Conservation (phyloP, 2,797 vertebrate genomes). For the Alectoris magna region DNA sequence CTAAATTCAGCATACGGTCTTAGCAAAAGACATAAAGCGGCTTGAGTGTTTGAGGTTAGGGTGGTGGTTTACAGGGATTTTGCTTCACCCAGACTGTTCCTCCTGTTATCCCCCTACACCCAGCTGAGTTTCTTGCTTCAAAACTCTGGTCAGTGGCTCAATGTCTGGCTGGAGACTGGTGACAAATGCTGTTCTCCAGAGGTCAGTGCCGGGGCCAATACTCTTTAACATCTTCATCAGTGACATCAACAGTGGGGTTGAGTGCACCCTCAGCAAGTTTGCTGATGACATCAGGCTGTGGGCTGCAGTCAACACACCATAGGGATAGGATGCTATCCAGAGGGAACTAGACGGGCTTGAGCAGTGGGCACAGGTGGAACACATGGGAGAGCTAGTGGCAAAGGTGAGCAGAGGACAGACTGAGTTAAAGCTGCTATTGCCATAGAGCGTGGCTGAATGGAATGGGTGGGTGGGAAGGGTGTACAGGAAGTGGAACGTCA, state of each 20-base stretch:
- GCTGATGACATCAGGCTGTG: too few species aligned
- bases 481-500: not conserved
- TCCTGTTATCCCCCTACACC: not conserved
- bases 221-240: too few species aligned
- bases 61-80: not conserved
- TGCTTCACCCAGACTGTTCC: not conserved
- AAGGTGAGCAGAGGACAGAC: not conserved
- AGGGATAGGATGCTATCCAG: too few species aligned
- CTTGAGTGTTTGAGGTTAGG: not conserved
- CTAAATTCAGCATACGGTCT: not conserved
- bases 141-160: not conserved
- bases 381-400: too few species aligned
- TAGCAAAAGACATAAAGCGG: not conserved
- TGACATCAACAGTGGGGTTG: too few species aligned
- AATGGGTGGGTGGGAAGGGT: fast-evolving
- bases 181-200: too few species aligned
- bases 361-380: too few species aligned
- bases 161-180: too few species aligned
- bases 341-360: too few species aligned
- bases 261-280: too few species aligned
- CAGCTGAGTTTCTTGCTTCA: not conserved
- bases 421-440: not conserved
- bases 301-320: too few species aligned
- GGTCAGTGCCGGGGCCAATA: too few species aligned
- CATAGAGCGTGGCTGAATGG: not conserved